These are phyloP conservation scores for Oxyteleia sp. DNA, from an alignment of 2,888 invertebrate species.

Conservation along the genomic window DNA sequence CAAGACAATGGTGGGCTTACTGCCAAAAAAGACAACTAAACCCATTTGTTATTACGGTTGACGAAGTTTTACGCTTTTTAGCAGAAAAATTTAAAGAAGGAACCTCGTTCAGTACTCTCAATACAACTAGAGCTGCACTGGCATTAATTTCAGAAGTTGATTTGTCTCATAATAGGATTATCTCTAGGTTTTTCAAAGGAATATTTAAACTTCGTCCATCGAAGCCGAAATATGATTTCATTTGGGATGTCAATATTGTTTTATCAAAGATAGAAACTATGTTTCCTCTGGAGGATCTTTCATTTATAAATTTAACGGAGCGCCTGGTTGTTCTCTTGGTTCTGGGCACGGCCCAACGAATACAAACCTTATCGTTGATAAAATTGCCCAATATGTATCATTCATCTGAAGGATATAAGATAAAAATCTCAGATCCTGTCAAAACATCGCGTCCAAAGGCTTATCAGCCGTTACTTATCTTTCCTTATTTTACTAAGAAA, in stretches of 20 bases:
- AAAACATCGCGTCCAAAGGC: constrained; percentile 44
- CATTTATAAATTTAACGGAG: constrained; percentile 32
- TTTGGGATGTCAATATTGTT: constrained; percentile 54
- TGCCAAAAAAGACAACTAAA: too few species aligned
- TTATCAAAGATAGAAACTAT: constrained; percentile 23
- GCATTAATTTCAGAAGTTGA: constrained; percentile 44
- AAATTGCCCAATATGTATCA: background rate
- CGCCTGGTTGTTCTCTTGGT: constrained; percentile 43
- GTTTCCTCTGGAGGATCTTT: constrained; percentile 13
- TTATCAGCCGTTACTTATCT: constrained; percentile 30
- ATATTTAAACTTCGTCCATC: constrained; percentile 45
- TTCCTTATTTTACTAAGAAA: constrained; percentile 36
- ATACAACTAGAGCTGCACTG: constrained; percentile 58
- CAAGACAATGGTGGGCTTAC: constrained; percentile 75
- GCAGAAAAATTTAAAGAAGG: constrained; percentile 40
- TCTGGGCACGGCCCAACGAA: constrained; percentile 47
- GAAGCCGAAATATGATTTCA: constrained; percentile 42
- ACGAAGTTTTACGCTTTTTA: constrained; percentile 57
- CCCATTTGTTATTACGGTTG: too few species aligned
- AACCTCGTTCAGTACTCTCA: constrained; percentile 57
- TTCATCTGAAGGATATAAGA: constrained; percentile 16
- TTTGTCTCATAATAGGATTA: constrained; percentile 14
- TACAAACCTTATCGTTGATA: constrained; percentile 57
- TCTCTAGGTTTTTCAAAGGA: constrained; percentile 62
- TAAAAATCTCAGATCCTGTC: constrained; percentile 32